A percentile compares a stretch with the other conserved stretches of the same genome.
phyloP scores from a whole-genome alignment of 2,888 invertebrate genomes.

The Pollenia labialis region DNA sequence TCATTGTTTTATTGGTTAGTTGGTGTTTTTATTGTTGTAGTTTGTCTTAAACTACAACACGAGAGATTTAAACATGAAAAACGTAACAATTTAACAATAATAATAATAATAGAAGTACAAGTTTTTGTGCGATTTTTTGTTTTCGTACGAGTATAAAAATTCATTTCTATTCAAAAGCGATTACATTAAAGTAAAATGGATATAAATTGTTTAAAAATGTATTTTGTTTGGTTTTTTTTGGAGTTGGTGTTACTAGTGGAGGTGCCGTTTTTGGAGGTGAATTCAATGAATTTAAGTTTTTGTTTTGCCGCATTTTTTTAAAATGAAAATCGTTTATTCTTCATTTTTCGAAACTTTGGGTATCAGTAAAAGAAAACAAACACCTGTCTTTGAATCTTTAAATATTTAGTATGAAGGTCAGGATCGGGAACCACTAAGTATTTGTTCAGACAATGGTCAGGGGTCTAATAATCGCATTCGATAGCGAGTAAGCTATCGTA shows the following conservation, averaged over 20 bases:
- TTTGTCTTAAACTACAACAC: constrained; percentile 65
- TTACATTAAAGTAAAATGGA: constrained; percentile 50
- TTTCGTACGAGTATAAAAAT: background rate
- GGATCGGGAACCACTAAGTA: too few species aligned
- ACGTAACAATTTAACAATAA: constrained; percentile 64
- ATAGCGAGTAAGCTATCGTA: too few species aligned
- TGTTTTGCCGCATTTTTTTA: constrained; percentile 8
- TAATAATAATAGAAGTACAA: constrained; percentile 46
- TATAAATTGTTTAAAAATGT: constrained; percentile 60
- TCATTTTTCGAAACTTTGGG: too few species aligned
- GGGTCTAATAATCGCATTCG: too few species aligned
- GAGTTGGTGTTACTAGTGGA: background rate
- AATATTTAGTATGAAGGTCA: too few species aligned
- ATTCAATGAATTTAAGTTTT: constrained; percentile 47
- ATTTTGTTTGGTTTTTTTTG: background rate
- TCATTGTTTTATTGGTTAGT: constrained; percentile 21
- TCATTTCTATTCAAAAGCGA: constrained; percentile 60
- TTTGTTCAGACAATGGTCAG: too few species aligned
- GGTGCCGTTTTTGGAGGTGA: constrained; percentile 29
- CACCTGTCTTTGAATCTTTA: too few species aligned
- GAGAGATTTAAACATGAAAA: constrained; percentile 67
- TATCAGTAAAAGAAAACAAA: too few species aligned
- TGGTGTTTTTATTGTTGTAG: constrained; percentile 61
- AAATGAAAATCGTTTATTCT: background rate
- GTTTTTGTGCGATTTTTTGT: constrained; percentile 12